Evolutionary conservation across 1,140 invertebrate genomes (phyloP).

Genomic region (Aleiodes sp.): DNA sequence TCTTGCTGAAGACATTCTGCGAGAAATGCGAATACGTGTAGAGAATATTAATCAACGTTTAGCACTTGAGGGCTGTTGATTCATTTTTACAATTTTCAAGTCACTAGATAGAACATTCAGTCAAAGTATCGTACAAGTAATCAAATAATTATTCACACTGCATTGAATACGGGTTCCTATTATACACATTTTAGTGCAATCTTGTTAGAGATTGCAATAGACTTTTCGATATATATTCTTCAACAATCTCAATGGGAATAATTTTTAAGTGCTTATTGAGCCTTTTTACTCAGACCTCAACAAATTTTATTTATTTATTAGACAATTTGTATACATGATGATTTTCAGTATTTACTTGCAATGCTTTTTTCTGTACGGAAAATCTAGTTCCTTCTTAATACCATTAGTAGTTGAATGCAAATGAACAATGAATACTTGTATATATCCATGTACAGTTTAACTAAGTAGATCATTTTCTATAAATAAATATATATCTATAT

Average conservation of each 20-base stretch:
- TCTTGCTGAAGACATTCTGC: conserved; percentile 82
- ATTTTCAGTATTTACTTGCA: background rate
- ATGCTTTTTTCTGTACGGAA: background rate
- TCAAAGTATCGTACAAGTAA: background rate
- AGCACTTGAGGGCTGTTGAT: conserved; percentile 57
- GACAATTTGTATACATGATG: background rate
- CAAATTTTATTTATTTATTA: background rate
- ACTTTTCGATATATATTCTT: background rate
- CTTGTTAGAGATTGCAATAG: background rate
- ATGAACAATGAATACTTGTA: conserved; percentile 17
- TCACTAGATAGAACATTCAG: background rate
- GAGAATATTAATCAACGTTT: conserved; percentile 72
- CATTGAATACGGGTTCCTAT: background rate
- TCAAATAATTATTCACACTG: background rate
- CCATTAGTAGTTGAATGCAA: no score
- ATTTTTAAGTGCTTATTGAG: no score
- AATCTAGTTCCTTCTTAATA: no score
- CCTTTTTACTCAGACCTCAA: no score
- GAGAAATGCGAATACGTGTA: conserved; percentile 73
- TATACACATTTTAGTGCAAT: background rate
- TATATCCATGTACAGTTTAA: conserved; percentile 31
- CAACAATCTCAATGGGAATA: background rate
- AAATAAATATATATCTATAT: background rate
- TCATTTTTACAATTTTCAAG: background rate
- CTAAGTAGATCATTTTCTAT: conserved; percentile 17